These are phyloP conservation scores for Propithecus coquereli DNA, from an alignment of 2,113 vertebrate species.

Conservation along the genomic window DNA sequence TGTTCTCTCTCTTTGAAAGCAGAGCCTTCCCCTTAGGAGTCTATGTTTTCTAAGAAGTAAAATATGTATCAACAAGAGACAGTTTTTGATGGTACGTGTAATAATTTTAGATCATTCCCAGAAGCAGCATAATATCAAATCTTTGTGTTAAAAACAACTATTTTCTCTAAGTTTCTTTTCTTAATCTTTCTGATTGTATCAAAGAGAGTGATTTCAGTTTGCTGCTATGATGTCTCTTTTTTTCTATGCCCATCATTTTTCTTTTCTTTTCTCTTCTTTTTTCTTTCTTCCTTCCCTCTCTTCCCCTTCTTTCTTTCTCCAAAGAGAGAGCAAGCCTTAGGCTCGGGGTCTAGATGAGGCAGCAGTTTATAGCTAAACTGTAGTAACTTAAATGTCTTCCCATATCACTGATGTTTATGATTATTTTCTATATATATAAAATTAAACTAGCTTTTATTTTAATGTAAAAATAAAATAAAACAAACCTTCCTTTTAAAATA, in stretches of 20 bases:
- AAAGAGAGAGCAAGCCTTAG: neutral
- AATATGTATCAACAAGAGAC: neutral
- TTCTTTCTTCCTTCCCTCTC: neutral
- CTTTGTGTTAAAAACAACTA: neutral
- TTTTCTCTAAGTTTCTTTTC: neutral
- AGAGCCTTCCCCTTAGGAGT: neutral
- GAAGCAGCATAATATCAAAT: neutral
- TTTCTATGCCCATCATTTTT: neutral
- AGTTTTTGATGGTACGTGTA: neutral
- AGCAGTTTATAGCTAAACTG: neutral
- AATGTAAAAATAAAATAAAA: neutral
- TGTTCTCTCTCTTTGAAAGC: neutral
- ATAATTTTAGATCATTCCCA: neutral
- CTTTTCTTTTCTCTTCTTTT: neutral
- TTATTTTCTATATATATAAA: neutral
- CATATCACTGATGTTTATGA: neutral
- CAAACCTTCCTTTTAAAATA: neutral
- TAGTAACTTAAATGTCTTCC: neutral
- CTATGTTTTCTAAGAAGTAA: neutral
- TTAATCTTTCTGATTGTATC: neutral
- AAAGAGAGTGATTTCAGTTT: neutral
- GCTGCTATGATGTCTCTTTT: neutral
- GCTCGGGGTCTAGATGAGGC: neutral
- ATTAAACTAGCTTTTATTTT: neutral
- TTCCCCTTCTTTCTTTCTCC: neutral